Percentiles rank a stretch among this genome's conserved stretches.
Conservation (phyloP, 2,797 vertebrate genomes). For the Sebastes paucispinis region DNA sequence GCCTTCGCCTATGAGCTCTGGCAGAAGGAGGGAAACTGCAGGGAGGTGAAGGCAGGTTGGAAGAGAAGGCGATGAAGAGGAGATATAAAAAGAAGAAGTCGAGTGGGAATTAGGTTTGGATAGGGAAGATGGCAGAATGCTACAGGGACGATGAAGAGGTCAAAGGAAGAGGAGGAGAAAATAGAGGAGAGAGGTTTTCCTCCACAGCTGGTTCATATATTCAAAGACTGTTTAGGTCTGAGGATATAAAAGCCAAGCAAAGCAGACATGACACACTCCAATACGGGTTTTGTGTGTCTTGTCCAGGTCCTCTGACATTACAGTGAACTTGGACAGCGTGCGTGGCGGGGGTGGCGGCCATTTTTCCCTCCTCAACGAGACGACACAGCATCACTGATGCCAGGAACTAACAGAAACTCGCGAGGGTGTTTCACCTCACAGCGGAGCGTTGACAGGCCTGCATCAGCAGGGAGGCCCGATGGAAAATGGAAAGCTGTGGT, state of each 20-base stretch:
- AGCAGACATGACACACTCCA: constrained; percentile 45
- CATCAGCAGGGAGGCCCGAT: constrained; percentile 6
- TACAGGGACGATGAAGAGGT: background rate
- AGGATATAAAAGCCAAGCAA: constrained; percentile 23
- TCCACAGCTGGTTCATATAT: constrained; percentile 59
- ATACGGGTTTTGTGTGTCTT: constrained; percentile 2
- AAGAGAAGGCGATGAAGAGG: constrained; percentile 15
- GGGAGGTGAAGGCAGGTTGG: constrained; percentile 23
- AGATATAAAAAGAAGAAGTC: constrained; percentile 31
- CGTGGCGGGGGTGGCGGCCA: constrained; percentile 1
- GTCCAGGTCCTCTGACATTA: constrained; percentile 35
- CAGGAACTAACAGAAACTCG: constrained; percentile 32
- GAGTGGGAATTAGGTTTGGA: constrained; percentile 29
- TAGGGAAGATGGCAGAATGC: background rate
- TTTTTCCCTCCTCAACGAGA: constrained; percentile 28
- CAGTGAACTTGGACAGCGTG: constrained; percentile 36
- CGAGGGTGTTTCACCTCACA: constrained; percentile 47
- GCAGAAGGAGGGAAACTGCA: constrained; percentile 22
- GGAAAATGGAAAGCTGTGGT: constrained; percentile 40
- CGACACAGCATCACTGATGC: constrained; percentile 11
- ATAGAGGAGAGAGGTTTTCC: constrained; percentile 18
- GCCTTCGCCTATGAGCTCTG: constrained; percentile 38
- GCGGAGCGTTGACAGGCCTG: constrained; percentile 39
- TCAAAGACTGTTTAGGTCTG: constrained; percentile 36
- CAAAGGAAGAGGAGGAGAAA: background rate